A percentile compares a stretch with the other conserved stretches of the same genome.
These are phyloP conservation scores for Aphaenogaster ashmeadi DNA, from an alignment of 1,140 invertebrate genomes.

Conservation along the genomic window DNA sequence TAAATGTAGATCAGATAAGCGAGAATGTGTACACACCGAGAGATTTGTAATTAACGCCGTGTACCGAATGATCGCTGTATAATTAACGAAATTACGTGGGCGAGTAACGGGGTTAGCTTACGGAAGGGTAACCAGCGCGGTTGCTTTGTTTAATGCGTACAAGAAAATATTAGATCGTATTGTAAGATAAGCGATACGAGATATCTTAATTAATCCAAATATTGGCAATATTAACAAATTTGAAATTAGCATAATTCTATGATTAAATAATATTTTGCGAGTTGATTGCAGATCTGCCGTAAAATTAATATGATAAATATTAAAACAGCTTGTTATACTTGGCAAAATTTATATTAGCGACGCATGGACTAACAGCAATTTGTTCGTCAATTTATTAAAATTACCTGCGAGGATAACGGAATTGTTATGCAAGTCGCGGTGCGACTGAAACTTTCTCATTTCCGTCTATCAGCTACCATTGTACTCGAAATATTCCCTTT, in stretches of 20 bases:
- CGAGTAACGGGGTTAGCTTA: constrained; percentile 6
- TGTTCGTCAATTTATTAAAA: constrained; percentile 35
- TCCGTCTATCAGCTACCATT: constrained; percentile 12
- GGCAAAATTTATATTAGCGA: constrained; percentile 11
- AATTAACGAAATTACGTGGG: constrained; percentile 51
- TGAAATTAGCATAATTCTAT: neutral
- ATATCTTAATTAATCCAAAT: constrained; percentile 1
- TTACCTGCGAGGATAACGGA: neutral
- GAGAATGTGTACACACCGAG: constrained; percentile 35
- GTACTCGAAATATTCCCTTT: constrained; percentile 42
- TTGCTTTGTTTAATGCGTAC: neutral
- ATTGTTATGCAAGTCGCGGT: constrained; percentile 6
- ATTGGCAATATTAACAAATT: neutral
- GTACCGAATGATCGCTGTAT: constrained; percentile 47
- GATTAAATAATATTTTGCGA: neutral
- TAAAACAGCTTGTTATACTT: neutral
- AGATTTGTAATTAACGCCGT: constrained; percentile 60
- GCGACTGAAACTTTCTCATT: constrained; percentile 49
- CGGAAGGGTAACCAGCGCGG: neutral
- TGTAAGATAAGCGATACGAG: neutral
- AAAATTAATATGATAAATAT: constrained; percentile 31
- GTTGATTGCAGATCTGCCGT: neutral
- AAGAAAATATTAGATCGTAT: constrained; percentile 13
- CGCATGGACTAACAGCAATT: constrained; percentile 14
- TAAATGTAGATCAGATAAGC: constrained; percentile 43